Evolutionary conservation across 2,797 vertebrate genomes (phyloP), one percentile per base, ranked within the genome.

Genomic region (Sebastes trivittatus): DNA sequence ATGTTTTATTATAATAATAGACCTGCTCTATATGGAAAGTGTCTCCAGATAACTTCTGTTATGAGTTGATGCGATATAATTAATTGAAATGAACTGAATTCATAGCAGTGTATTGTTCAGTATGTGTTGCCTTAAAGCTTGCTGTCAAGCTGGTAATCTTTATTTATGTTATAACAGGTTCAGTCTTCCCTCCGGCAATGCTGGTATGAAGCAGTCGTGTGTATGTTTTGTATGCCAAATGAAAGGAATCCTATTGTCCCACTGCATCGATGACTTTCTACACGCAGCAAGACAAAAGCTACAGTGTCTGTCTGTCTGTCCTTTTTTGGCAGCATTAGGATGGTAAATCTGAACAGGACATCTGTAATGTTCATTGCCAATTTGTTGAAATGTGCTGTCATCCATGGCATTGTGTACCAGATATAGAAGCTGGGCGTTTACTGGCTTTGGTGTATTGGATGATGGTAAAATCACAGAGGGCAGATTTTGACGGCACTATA

Each of bases 301-400:
- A n/a, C 46, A 52, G 46, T 52, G 49, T n/a, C 42, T 46, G 42
- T 42, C 38, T 6, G 14, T 13, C 14, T 16, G 16, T 16, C 42
- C 16, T 46, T 46, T 46, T 46, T 46, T 46, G 42, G 16, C 42
- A 46, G 16, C 6, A 46, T 46, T 46, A 46, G 42, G 49, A 52
- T 0, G 20, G 49, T 20, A 2, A n/a, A 0, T 52, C 49, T 9
- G 42, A 52, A 8, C 18, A 49, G 46, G 46, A 52, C 49, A 52
- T 4, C 49, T 52, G 7, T 52, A 9, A 52, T 52, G 4, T 20
- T 52, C 8, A 52, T n/a, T 52, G 49, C 49, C 49, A 52, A 52
- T 52, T 52, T n/a, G 49, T 52, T 52, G 49, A 20, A 52, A 52
- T 52, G 49, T 46, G 42, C 6, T 46, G 42, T 46, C 42, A 46